Conservation (phyloP, 1,140 invertebrate species). For the Tigriopus japonicus region DNA sequence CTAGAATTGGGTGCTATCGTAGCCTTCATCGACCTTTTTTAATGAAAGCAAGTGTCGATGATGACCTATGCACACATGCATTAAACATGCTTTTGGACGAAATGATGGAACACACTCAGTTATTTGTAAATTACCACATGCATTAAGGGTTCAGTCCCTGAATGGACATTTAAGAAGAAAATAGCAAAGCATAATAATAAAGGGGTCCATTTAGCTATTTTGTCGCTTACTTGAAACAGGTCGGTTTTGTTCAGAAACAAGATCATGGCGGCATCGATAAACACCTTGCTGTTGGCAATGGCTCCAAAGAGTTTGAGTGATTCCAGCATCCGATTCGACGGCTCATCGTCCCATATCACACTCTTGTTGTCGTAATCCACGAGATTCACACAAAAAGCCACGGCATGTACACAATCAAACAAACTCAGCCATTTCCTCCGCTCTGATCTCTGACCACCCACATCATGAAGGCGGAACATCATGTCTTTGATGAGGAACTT, state of each 20-base stretch:
- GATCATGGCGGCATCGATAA: slow-evolving; percentile 11
- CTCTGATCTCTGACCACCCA: slow-evolving; percentile 35
- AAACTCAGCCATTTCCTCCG: slow-evolving; percentile 36
- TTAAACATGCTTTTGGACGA: too few species aligned
- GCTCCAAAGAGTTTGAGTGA: slow-evolving; percentile 7
- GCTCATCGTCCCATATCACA: slow-evolving; percentile 20
- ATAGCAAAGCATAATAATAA: too few species aligned
- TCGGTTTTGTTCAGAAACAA: slow-evolving; percentile 15
- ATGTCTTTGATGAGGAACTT: slow-evolving; percentile 12
- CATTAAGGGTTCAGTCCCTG: too few species aligned
- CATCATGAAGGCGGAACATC: slow-evolving; percentile 26
- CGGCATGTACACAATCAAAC: slow-evolving; percentile 29
- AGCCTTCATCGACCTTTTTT: too few species aligned
- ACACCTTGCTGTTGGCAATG: slow-evolving; percentile 13
- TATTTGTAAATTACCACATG: too few species aligned
- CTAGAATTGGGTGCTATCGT: too few species aligned
- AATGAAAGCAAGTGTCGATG: too few species aligned
- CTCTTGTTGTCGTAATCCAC: slow-evolving; percentile 26
- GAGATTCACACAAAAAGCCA: slow-evolving; percentile 24
- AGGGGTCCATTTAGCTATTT: too few species aligned
- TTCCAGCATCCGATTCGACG: slow-evolving; percentile 17
- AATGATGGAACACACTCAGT: too few species aligned
- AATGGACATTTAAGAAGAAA: too few species aligned
- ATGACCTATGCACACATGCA: too few species aligned
- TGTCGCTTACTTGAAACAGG: not conserved